Conservation (phyloP, 2,113 vertebrate species). For the Chaetodon trifascialis region DNA sequence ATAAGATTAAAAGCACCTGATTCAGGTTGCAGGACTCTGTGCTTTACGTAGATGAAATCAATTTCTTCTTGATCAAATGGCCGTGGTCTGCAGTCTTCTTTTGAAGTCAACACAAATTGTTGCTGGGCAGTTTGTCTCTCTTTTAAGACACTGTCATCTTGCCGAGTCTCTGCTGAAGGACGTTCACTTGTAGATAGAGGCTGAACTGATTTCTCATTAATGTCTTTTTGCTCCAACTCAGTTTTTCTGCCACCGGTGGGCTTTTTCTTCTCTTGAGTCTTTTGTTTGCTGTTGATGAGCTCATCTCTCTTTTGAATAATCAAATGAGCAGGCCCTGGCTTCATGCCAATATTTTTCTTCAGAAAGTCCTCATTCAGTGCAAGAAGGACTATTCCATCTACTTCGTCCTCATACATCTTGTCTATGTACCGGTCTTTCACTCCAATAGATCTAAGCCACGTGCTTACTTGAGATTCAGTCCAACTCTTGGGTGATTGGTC, state of each 20-base stretch:
- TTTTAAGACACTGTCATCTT: neutral
- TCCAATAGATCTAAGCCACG: slow-evolving; percentile 82
- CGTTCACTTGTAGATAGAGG: neutral
- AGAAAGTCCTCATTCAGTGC: slow-evolving; percentile 80
- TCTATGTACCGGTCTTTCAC: slow-evolving; percentile 82
- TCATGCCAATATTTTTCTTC: slow-evolving; percentile 80
- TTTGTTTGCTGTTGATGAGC: slow-evolving; percentile 52
- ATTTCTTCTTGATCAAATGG: slow-evolving; percentile 79
- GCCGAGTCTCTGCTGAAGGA: neutral
- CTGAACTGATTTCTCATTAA: neutral
- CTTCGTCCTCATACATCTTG: slow-evolving; percentile 82
- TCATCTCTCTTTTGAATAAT: slow-evolving; percentile 82
- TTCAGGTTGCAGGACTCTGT: slow-evolving; percentile 85
- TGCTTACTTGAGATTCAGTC: slow-evolving; percentile 83
- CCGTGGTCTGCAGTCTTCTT: slow-evolving; percentile 77
- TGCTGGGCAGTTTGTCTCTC: slow-evolving; percentile 9
- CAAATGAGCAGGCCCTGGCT: slow-evolving; percentile 82
- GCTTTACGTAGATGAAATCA: slow-evolving; percentile 83
- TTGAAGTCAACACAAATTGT: slow-evolving; percentile 13
- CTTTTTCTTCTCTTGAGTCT: slow-evolving; percentile 33
- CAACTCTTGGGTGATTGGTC: slow-evolving; percentile 75
- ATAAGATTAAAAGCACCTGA: slow-evolving; percentile 84
- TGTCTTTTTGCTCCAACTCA: slow-evolving; percentile 13
- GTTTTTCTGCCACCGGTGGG: neutral
- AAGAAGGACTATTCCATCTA: slow-evolving; percentile 81